Percentiles rank a stretch among this genome's conserved stretches.
Conservation (phyloP, 2,113 vertebrate species). For the Aptenodytes patagonicus region DNA sequence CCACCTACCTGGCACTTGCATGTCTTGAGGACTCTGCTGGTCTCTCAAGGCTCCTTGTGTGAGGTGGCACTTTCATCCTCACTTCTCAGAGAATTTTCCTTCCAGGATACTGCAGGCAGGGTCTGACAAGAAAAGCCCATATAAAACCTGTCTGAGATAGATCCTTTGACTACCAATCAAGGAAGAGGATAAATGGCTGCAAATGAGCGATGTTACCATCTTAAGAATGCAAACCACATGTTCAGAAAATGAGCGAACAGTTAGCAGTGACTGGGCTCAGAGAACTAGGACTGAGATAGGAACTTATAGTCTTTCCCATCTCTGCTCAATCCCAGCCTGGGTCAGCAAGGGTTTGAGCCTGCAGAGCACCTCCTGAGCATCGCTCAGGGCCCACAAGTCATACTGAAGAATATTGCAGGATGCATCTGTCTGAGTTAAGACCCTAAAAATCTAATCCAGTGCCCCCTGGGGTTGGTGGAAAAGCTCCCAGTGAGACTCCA, state of each 20-base stretch:
- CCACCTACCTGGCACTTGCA: neutral
- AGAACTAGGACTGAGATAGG: neutral
- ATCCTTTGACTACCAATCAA: neutral
- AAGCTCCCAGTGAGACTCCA: neutral
- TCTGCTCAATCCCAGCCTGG: neutral
- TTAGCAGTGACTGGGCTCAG: neutral
- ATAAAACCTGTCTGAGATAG: neutral
- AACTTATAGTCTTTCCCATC: neutral
- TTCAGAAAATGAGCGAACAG: neutral
- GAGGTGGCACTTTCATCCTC: neutral
- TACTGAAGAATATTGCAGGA: neutral
- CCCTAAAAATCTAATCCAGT: neutral
- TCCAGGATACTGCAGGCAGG: neutral
- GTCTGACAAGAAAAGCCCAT: neutral
- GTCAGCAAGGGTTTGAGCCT: neutral
- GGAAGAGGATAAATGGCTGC: neutral
- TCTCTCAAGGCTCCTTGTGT: neutral
- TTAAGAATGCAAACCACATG: neutral
- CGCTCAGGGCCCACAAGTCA: neutral
- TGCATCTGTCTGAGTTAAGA: neutral
- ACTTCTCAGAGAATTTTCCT: neutral
- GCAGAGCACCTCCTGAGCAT: neutral
- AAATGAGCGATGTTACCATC: neutral
- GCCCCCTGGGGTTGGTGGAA: neutral
- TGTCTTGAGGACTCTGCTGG: neutral